Conservation (phyloP, 2,797 vertebrate genomes). For the Anisognathus igniventris region DNA sequence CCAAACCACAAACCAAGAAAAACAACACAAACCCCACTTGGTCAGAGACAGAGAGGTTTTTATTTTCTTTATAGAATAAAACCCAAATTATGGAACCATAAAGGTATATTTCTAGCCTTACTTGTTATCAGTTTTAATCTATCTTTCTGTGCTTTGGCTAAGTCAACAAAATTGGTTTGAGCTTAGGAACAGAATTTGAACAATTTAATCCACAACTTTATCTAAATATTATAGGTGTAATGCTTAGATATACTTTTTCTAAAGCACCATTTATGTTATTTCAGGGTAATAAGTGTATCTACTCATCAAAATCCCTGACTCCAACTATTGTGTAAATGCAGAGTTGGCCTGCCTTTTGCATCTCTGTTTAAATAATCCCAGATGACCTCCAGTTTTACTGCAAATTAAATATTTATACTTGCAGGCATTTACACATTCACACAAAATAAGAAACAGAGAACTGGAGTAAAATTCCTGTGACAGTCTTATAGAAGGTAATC, state of each 20-base stretch:
- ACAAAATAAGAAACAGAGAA: neutral
- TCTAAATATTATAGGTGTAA: neutral
- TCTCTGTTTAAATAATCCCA: conserved; percentile 1
- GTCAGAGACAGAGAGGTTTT: neutral
- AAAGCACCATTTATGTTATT: neutral
- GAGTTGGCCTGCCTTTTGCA: neutral
- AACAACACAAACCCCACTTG: fast-evolving
- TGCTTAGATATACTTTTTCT: neutral
- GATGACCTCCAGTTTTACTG: neutral
- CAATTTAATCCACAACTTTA: neutral
- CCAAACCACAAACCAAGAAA: neutral
- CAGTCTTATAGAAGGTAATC: neutral
- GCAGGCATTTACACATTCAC: neutral
- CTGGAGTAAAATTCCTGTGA: neutral
- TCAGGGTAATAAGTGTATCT: neutral
- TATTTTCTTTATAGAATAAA: neutral
- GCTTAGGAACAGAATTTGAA: neutral
- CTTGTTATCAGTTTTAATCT: neutral
- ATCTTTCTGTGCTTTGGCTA: neutral
- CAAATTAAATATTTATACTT: conserved; percentile 21
- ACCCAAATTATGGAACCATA: neutral
- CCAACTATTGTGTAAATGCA: neutral
- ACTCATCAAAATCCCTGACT: neutral
- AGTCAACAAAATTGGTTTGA: neutral
- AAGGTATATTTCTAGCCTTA: neutral